Conservation (phyloP, 2,888 invertebrate species). For the Ochropacha duplaris region DNA sequence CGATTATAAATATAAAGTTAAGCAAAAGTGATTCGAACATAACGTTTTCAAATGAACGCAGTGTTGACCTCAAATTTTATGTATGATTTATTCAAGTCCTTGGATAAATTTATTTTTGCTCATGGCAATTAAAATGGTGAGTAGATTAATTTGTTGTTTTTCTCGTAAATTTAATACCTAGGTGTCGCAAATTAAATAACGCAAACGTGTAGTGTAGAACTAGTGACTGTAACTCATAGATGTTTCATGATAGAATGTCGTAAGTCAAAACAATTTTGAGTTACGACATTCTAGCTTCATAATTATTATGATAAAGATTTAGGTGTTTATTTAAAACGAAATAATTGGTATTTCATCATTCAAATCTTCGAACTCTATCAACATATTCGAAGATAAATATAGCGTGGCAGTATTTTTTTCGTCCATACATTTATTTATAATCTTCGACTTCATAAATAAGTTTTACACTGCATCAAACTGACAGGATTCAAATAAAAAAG, state of each 20-base stretch:
- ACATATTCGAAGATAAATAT: no score
- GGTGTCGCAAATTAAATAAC: background rate
- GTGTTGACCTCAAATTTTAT: conserved; percentile 75
- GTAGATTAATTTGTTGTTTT: conserved; percentile 36
- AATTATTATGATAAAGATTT: no score
- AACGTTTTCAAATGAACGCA: conserved; percentile 69
- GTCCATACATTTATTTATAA: no score
- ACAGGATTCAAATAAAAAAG: background rate
- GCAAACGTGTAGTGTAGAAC: background rate
- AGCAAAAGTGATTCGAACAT: conserved; percentile 43
- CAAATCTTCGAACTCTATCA: no score
- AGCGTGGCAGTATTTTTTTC: no score
- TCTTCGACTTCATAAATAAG: no score
- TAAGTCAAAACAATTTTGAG: no score
- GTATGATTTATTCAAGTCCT: conserved; percentile 82
- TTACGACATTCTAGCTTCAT: no score
- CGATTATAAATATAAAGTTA: conserved; percentile 36
- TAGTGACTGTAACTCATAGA: background rate
- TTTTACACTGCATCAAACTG: background rate
- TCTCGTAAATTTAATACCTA: background rate
- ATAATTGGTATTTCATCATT: no score
- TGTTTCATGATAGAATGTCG: background rate
- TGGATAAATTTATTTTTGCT: conserved; percentile 79
- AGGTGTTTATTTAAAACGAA: no score
- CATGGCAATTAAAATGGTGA: conserved; percentile 79